Evolutionary conservation across 2,797 vertebrate genomes (phyloP).

Genomic region (Arremon brunneinucha): DNA sequence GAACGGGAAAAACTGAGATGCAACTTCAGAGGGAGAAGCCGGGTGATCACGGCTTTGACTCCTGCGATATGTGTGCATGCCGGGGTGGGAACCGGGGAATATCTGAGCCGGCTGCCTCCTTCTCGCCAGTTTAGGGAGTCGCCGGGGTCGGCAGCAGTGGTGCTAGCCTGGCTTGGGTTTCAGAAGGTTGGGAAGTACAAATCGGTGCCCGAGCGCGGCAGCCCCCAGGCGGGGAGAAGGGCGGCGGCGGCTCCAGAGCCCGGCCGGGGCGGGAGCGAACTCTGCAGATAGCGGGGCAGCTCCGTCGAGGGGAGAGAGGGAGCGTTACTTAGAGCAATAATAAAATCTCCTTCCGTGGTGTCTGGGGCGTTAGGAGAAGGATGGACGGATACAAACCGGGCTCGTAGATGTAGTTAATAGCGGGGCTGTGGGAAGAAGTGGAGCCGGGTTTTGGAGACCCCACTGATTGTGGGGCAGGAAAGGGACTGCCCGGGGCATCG

Average conservation of each 20-base stretch:
- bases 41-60: not conserved
- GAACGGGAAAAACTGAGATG: not conserved
- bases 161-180: not conserved
- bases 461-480: not conserved
- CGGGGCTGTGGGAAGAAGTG: not conserved
- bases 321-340: fast-evolving
- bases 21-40: constrained; percentile 10
- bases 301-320: not conserved
- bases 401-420: not conserved
- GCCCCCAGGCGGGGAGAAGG: not conserved
- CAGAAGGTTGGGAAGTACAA: not conserved
- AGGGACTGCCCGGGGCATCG: not conserved
- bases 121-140: not conserved
- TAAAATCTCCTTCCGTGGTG: not conserved
- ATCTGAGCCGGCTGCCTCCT: not conserved
- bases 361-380: not conserved
- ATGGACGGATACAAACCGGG: not conserved
- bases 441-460: not conserved
- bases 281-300: not conserved
- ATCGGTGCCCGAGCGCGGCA: not conserved
- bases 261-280: not conserved
- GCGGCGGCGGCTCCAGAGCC: not conserved
- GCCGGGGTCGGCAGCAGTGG: not conserved
- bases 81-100: not conserved
- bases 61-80: not conserved